Conservation (phyloP, 2,797 vertebrate species). For the Melanotaenia nigrans region DNA sequence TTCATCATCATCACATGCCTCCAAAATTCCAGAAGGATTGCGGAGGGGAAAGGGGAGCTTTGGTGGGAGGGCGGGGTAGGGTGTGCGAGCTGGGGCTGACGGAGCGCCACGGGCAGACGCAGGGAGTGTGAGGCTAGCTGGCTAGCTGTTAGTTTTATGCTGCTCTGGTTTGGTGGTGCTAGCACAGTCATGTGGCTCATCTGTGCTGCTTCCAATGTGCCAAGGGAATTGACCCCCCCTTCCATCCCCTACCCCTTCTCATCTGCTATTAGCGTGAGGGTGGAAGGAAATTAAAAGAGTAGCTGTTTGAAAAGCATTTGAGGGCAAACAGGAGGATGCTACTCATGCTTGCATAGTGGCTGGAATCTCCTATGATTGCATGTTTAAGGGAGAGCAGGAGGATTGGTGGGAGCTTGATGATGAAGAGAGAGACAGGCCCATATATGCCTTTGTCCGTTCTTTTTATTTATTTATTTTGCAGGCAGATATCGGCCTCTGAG, state of each 20-base stretch:
- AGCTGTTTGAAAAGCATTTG: conserved; percentile 47
- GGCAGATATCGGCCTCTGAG: conserved; percentile 54
- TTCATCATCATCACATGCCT: conserved; percentile 57
- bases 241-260: background rate
- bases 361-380: conserved; percentile 15
- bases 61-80: background rate
- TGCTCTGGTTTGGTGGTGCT: conserved; percentile 24
- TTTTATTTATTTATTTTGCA: conserved; percentile 21
- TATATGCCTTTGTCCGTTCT: conserved; percentile 60
- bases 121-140: conserved; percentile 13
- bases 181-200: conserved; percentile 68
- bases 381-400: conserved; percentile 18
- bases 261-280: conserved; percentile 51
- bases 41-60: conserved; percentile 21
- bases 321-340: conserved; percentile 55
- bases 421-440: conserved; percentile 50
- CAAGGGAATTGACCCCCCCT: conserved; percentile 47
- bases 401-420: conserved; percentile 52
- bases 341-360: conserved; percentile 31
- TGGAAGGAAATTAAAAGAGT: conserved; percentile 73
- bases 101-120: conserved; percentile 18
- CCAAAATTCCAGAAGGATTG: conserved; percentile 49
- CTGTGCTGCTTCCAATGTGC: conserved; percentile 60
- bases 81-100: conserved; percentile 5
- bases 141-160: conserved; percentile 35